Percentiles rank a stretch among this genome's conserved stretches.
phyloP scores from a whole-genome alignment of 2,888 invertebrate species.

The Tyria jacobaeae region DNA sequence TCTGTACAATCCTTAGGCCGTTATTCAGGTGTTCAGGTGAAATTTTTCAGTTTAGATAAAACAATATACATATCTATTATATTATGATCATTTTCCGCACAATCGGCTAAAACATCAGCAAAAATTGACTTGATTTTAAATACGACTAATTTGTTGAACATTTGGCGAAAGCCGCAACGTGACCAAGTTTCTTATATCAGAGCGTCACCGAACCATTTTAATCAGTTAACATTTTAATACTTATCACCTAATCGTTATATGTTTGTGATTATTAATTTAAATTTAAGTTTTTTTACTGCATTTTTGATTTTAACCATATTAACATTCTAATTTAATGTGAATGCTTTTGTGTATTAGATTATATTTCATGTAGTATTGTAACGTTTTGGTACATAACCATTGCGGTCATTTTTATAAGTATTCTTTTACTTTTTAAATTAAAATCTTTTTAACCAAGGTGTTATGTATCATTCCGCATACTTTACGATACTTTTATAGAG shows the following conservation, averaged over 20 bases:
- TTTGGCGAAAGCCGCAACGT: constrained; percentile 45
- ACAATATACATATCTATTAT: constrained; percentile 37
- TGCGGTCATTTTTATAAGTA: constrained; percentile 43
- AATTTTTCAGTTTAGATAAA: constrained; percentile 49
- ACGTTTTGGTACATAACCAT: constrained; percentile 75
- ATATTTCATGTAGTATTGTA: constrained; percentile 59
- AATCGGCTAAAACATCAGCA: constrained; percentile 70
- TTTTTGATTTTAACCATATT: constrained; percentile 85
- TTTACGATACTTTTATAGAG: constrained; percentile 56
- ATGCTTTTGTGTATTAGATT: constrained; percentile 68
- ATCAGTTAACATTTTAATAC: constrained; percentile 79
- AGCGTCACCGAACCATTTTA: constrained; percentile 69
- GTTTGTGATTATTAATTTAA: constrained; percentile 73
- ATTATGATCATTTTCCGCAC: constrained; percentile 48
- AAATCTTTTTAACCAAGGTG: constrained; percentile 54
- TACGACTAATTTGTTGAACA: constrained; percentile 64
- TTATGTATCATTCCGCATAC: constrained; percentile 77
- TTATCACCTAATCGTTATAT: constrained; percentile 65
- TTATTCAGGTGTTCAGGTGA: constrained; percentile 44
- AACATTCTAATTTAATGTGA: constrained; percentile 80
- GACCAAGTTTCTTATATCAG: constrained; percentile 43
- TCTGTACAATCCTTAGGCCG: neutral
- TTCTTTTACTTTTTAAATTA: constrained; percentile 13
- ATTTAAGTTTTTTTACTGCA: constrained; percentile 72
- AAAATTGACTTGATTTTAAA: constrained; percentile 78